These are phyloP conservation scores for Polyommatus iphigenia DNA, from an alignment of 2,888 invertebrate genomes.

Conservation along the genomic window DNA sequence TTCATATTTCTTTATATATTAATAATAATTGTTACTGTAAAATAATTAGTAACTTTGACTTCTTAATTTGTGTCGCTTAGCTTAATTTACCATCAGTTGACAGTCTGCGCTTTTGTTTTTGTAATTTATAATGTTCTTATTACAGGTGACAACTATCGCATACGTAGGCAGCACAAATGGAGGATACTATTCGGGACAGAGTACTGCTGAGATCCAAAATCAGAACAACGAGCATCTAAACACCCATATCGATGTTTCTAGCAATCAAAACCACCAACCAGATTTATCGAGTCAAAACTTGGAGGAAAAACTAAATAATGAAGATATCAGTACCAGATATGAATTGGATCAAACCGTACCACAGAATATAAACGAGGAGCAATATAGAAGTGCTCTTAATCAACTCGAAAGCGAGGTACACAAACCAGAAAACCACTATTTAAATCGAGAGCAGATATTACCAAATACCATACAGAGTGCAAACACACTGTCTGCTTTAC, in stretches of 20 bases:
- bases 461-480: background rate
- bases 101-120: background rate
- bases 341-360: slow-evolving; percentile 6
- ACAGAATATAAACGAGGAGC: slow-evolving; percentile 3
- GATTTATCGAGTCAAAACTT: background rate
- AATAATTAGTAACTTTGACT: background rate
- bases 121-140: background rate
- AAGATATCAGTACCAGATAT: background rate
- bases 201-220: background rate
- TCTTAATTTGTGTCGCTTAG: background rate
- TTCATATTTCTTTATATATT: background rate
- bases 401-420: background rate
- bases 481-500: background rate
- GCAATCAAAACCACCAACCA: background rate
- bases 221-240: background rate
- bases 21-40: background rate
- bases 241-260: background rate
- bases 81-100: background rate
- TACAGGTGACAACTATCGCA: slow-evolving; percentile 1
- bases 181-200: background rate
- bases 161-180: background rate
- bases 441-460: background rate
- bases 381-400: background rate
- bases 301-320: background rate
- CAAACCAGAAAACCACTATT: background rate